phyloP scores from a whole-genome alignment of 2,888 invertebrate species.

The Sturmia bella region DNA sequence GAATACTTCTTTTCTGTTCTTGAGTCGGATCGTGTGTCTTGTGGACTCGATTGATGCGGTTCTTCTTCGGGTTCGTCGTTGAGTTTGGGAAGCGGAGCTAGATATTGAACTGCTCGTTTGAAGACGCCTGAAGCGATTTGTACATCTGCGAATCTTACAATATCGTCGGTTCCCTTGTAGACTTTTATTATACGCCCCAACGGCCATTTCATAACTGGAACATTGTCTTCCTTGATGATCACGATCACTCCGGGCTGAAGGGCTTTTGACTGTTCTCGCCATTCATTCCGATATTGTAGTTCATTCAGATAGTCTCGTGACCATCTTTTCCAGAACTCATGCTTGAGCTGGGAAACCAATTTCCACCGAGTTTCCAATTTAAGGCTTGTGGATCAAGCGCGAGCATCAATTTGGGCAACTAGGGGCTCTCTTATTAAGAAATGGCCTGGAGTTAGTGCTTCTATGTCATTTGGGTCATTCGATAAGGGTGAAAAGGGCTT shows the following conservation, averaged over 20 bases:
- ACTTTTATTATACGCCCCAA: slow-evolving; percentile 9
- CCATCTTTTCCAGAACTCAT: slow-evolving; percentile 69
- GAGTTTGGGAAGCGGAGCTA: slow-evolving; percentile 5
- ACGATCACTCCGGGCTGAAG: background rate
- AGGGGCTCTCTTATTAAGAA: slow-evolving; percentile 37
- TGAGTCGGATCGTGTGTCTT: background rate
- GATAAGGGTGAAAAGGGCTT: slow-evolving; percentile 49
- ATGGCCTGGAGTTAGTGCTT: slow-evolving; percentile 25
- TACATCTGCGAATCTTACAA: slow-evolving; percentile 16
- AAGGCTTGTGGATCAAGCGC: slow-evolving; percentile 1
- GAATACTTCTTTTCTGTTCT: background rate
- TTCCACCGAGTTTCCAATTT: slow-evolving; percentile 46
- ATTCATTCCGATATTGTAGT: slow-evolving; percentile 62
- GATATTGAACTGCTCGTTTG: background rate
- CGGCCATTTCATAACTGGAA: slow-evolving; percentile 9
- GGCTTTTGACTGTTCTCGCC: slow-evolving; percentile 36
- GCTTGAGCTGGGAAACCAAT: slow-evolving; percentile 48
- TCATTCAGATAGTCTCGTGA: slow-evolving; percentile 29
- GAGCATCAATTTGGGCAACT: slow-evolving; percentile 16
- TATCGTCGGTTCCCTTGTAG: background rate
- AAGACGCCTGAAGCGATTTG: background rate
- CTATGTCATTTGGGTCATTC: slow-evolving; percentile 18
- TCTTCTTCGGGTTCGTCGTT: slow-evolving; percentile 19
- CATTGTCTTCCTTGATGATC: slow-evolving; percentile 6
- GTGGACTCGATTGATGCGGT: background rate